A percentile compares a stretch with the other conserved stretches of the same genome.
phyloP scores from a whole-genome alignment of 2,797 vertebrate species.

The Sitta carolinensis region DNA sequence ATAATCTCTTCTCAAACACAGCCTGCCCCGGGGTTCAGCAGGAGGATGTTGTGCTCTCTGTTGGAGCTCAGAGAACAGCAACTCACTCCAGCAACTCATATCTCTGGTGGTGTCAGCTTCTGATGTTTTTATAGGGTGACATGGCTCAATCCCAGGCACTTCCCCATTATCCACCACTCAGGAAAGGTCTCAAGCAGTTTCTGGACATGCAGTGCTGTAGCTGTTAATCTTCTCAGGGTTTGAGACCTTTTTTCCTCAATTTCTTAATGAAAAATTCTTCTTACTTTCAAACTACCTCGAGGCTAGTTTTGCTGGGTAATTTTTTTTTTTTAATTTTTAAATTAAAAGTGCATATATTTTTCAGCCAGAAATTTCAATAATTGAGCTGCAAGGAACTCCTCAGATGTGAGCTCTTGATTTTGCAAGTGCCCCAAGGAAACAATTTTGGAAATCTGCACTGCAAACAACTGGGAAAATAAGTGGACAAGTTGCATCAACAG shows the following conservation, averaged over 20 bases:
- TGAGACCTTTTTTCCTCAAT: not conserved
- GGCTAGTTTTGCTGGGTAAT: not conserved
- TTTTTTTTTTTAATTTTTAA: constrained; percentile 7
- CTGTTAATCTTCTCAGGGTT: not conserved
- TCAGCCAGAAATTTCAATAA: constrained; percentile 59
- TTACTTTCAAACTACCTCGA: not conserved
- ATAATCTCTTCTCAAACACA: not conserved
- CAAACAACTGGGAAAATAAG: constrained; percentile 55
- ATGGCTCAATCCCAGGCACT: not conserved
- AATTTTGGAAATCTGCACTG: constrained; percentile 51
- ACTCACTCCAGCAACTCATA: not conserved
- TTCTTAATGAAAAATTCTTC: not conserved
- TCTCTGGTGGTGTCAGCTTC: not conserved
- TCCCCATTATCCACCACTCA: not conserved
- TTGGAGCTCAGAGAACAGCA: not conserved
- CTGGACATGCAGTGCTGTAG: not conserved
- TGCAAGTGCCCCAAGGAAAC: constrained; percentile 29
- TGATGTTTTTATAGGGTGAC: not conserved
- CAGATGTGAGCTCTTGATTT: constrained; percentile 8
- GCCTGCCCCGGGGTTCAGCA: not conserved
- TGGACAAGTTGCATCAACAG: constrained; percentile 52
- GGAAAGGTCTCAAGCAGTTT: not conserved
- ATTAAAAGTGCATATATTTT: constrained; percentile 51
- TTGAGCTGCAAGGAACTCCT: constrained; percentile 21
- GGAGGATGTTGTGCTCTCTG: not conserved